Percentiles rank a stretch among this genome's conserved stretches.
These are phyloP conservation scores for Cyclura pinguis DNA, from an alignment of 2,797 vertebrate genomes.

Conservation along the genomic window DNA sequence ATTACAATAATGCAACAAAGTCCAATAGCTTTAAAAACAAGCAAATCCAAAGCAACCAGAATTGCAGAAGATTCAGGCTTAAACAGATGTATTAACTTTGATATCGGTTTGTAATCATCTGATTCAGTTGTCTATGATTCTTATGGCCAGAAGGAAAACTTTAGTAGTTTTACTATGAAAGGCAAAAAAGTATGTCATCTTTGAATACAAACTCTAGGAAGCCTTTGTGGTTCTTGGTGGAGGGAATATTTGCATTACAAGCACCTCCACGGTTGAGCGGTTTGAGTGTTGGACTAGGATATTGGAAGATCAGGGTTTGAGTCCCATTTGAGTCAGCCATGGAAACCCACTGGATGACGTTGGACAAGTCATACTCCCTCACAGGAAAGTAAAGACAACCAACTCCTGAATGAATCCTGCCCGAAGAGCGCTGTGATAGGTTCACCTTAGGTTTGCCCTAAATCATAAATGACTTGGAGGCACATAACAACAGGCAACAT, in stretches of 20 bases:
- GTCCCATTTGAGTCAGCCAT: no score
- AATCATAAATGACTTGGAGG: no score
- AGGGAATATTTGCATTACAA: not conserved
- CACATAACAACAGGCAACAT: no score
- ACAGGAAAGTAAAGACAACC: not conserved
- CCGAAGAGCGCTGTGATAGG: no score
- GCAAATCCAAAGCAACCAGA: not conserved
- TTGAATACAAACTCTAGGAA: not conserved
- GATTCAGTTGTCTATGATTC: not conserved
- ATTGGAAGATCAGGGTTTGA: no score
- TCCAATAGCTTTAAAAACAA: no score
- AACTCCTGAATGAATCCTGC: no score
- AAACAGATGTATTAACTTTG: not conserved
- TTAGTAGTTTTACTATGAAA: not conserved
- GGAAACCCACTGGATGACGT: no score
- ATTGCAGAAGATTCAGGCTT: constrained; percentile 4
- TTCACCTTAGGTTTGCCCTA: no score
- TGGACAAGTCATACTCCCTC: no score
- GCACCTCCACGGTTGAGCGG: not conserved
- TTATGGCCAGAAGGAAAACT: not conserved
- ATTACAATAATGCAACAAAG: not conserved
- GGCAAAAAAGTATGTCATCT: not conserved
- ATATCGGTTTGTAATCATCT: not conserved
- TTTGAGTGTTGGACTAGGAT: not conserved
- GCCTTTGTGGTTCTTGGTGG: not conserved